phyloP scores from a whole-genome alignment of 35 echinoderm and acorn worm genomes.

The Acanthaster planci region DNA sequence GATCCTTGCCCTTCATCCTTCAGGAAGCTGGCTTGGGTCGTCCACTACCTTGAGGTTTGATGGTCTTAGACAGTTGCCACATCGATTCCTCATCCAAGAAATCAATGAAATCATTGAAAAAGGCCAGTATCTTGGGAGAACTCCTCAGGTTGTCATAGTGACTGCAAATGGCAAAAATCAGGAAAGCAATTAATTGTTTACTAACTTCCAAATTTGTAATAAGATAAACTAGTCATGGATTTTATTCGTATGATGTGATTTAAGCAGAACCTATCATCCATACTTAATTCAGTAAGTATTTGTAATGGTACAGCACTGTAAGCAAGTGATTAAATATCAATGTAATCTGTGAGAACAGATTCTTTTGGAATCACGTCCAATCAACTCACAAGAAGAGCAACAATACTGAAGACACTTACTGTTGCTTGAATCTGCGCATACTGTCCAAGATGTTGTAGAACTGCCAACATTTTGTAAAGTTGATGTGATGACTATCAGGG shows the following conservation, averaged over 20 bases:
- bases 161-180: conserved; percentile 27
- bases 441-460: conserved; percentile 94
- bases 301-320: too few relatives aligned
- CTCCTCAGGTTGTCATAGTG: conserved; percentile 80
- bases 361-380: too few relatives aligned
- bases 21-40: conserved; percentile 28
- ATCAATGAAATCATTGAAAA: conserved; percentile 93
- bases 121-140: conserved; percentile 54
- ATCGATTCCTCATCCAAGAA: conserved; percentile 90
- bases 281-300: too few relatives aligned
- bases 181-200: background rate
- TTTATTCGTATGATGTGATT: too few relatives aligned
- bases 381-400: too few relatives aligned
- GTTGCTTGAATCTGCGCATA: conserved; percentile 96
- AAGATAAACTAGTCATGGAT: too few relatives aligned
- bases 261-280: too few relatives aligned
- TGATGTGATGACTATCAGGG: conserved; percentile 57
- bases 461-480: conserved; percentile 95
- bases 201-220: too few relatives aligned
- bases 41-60: conserved; percentile 73
- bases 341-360: too few relatives aligned
- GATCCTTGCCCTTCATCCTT: too few relatives aligned
- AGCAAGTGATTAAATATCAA: too few relatives aligned
- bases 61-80: conserved; percentile 94
- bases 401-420: conserved; percentile 53